Percentiles rank a stretch among this genome's conserved stretches.
Conservation (phyloP, 1,140 invertebrate species). For the Drosophila eugracilis region DNA sequence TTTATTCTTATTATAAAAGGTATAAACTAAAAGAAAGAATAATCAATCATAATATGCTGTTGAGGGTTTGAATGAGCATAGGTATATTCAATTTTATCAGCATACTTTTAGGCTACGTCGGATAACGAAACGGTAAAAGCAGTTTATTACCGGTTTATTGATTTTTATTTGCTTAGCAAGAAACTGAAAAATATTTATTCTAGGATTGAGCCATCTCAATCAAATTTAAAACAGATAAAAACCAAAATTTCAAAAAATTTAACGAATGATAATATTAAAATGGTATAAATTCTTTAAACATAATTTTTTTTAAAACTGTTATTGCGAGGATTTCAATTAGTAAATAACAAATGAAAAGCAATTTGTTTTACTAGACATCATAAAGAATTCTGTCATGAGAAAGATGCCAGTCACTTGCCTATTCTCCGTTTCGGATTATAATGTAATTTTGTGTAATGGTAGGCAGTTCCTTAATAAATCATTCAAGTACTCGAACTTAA, state of each 20-base stretch:
- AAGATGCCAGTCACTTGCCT: neutral
- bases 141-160: neutral
- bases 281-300: too few relatives aligned
- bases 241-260: too few relatives aligned
- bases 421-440: constrained; percentile 13
- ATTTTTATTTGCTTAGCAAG: too few relatives aligned
- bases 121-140: neutral
- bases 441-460: constrained; percentile 35
- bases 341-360: neutral
- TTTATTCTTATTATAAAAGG: too few relatives aligned
- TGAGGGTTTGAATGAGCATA: neutral
- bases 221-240: neutral
- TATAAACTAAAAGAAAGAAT: too few relatives aligned
- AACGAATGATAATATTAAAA: too few relatives aligned
- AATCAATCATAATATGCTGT: neutral
- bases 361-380: neutral
- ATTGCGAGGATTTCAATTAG: neutral
- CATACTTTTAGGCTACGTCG: constrained; percentile 2
- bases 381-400: neutral
- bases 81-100: neutral
- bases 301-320: too few relatives aligned
- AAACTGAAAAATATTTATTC: too few relatives aligned
- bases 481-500: constrained; percentile 25
- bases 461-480: constrained; percentile 20
- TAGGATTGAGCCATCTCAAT: too few relatives aligned